Evolutionary conservation across 1,140 invertebrate species (phyloP).

Genomic region (Anadara kagoshimensis): DNA sequence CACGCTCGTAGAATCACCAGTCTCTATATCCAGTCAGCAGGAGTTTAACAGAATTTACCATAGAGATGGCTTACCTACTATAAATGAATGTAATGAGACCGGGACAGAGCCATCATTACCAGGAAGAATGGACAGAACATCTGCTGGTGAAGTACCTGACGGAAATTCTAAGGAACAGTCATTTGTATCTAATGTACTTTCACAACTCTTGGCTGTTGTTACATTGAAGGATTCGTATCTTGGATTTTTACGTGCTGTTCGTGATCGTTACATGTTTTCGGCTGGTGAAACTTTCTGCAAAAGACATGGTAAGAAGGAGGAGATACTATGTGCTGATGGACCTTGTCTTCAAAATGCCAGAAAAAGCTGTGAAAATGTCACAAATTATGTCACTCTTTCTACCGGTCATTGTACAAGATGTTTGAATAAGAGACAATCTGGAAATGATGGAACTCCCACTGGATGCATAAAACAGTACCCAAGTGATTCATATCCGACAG

Average conservation of each 20-base stretch:
- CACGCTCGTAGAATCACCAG: neutral
- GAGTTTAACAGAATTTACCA: neutral
- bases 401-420: too few species aligned
- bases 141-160: neutral
- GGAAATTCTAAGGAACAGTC: neutral
- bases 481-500: too few species aligned
- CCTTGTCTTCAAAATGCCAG: constrained; percentile 12
- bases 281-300: neutral
- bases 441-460: too few species aligned
- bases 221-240: constrained; percentile 3
- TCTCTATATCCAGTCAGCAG: constrained; percentile 6
- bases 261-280: constrained; percentile 12
- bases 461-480: too few species aligned
- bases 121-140: neutral
- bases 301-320: neutral
- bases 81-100: neutral
- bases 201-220: constrained; percentile 17
- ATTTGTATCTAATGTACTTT: constrained; percentile 5
- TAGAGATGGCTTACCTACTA: neutral
- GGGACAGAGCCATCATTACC: neutral
- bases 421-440: too few species aligned
- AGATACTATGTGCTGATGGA: constrained; percentile 9
- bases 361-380: constrained; percentile 1
- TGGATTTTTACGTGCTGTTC: neutral
- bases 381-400: neutral